Percentiles rank a stretch among this genome's conserved stretches.
phyloP scores from a whole-genome alignment of 2,888 invertebrate genomes.

The Dendrolimus houi region DNA sequence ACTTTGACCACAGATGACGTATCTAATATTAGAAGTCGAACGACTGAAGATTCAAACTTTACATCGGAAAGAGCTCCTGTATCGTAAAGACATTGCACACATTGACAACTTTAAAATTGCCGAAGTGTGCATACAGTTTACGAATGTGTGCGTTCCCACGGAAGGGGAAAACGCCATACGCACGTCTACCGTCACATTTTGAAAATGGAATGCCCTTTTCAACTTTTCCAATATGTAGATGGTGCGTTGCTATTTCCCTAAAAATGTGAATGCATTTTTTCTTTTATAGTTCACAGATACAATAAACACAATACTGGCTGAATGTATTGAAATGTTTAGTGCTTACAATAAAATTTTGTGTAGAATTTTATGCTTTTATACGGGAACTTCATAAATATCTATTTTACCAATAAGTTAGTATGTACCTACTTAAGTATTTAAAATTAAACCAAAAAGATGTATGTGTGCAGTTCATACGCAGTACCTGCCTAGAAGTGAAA shows the following conservation, averaged over 20 bases:
- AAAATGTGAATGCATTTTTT: constrained; percentile 10
- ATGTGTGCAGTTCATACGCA: too few relatives aligned
- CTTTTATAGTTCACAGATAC: constrained; percentile 9
- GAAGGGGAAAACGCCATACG: constrained; percentile 56
- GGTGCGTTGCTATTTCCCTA: constrained; percentile 15
- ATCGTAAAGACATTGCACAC: too few relatives aligned
- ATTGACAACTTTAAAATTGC: not conserved
- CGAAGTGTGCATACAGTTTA: constrained; percentile 8
- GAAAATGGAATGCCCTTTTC: constrained; percentile 58
- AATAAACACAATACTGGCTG: not conserved
- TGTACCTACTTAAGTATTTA: too few relatives aligned
- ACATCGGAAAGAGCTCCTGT: too few relatives aligned
- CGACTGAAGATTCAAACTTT: too few relatives aligned
- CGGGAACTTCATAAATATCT: too few relatives aligned
- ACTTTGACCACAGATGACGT: too few relatives aligned
- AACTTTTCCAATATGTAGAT: constrained; percentile 50
- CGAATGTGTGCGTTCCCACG: constrained; percentile 29
- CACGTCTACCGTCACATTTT: constrained; percentile 44
- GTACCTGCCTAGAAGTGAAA: too few relatives aligned
- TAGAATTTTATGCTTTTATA: too few relatives aligned
- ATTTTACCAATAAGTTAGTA: too few relatives aligned
- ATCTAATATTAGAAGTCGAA: too few relatives aligned
- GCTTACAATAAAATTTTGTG: not conserved
- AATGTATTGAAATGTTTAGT: constrained; percentile 1
- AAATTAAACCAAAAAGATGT: too few relatives aligned